Conservation (phyloP, 2,113 vertebrate genomes). For the Picathartes gymnocephalus region DNA sequence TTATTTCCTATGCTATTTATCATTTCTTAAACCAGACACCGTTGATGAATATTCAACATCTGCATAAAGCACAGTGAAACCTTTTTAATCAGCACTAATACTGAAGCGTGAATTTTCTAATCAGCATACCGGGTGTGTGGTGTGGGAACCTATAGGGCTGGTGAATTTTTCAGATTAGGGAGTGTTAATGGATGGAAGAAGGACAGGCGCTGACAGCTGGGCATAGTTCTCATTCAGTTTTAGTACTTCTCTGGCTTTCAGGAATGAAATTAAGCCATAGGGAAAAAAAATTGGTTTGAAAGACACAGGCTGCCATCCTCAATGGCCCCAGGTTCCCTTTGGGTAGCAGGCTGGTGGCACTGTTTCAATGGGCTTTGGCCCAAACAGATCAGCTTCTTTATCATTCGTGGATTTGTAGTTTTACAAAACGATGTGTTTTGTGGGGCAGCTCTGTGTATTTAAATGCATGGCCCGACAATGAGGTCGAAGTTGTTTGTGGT, state of each 20-base stretch:
- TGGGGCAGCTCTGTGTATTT: not conserved
- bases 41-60: conserved; percentile 57
- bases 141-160: conserved; percentile 32
- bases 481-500: not conserved
- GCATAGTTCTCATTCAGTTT: not conserved
- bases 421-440: not conserved
- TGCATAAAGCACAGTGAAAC: conserved; percentile 15
- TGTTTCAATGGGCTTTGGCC: not conserved
- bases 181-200: conserved; percentile 33
- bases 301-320: not conserved
- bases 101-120: conserved; percentile 52
- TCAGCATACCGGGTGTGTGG: conserved; percentile 22
- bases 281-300: not conserved
- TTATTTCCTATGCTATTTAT: conserved; percentile 51
- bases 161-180: conserved; percentile 12
- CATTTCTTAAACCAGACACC: conserved; percentile 42
- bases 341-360: not conserved
- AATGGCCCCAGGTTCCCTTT: not conserved
- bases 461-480: not conserved
- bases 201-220: not conserved
- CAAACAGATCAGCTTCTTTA: not conserved
- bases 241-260: not conserved
- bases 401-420: not conserved
- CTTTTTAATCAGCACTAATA: conserved; percentile 53
- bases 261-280: not conserved